Evolutionary conservation across 2,113 vertebrate species (phyloP), one percentile per base, ranked within the genome.

Genomic region (Artemisiospiza belli): DNA sequence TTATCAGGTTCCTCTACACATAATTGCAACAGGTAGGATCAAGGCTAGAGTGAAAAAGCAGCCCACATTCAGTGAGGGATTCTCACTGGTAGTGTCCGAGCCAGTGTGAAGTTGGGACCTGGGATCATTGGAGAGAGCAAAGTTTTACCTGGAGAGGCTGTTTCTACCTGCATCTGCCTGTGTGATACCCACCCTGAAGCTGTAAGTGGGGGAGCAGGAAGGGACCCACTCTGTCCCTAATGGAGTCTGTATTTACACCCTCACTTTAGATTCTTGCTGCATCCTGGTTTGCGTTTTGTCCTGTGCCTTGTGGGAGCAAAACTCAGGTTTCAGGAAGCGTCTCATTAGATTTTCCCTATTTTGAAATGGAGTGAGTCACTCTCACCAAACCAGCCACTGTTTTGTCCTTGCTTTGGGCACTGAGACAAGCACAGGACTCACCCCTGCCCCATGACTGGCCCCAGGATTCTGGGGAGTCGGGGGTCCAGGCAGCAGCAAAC

Each of bases 341-440:
- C 92, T 91, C 88, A 91, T 96, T 95, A 87, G 59, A 81, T 86
- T 93, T 93, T 96, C 93, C 37, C 0, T 62, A 68, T 96, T 95
- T 96, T 96, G 95, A 92, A 95, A 92, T 1, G 2, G 55, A 55
- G 27, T 94, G 94, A 96, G 64, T 93, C 93, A 96, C 80, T 54
- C 47, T 59, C 23, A 82, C 66, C 39, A 10, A 51, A 41, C n/a
- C 87, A 93, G 51, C 30, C 0, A 0, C 88, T 76, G 30, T 51
- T 93, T 91, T 83, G 83, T 77, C 68, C 63, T 74, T 46, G 46
- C 55, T 64, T 20, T 82, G 64, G 39, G 51, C 41, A 47, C 55
- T 43, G 44, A 62, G 62, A 28, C 1, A 5, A 64, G 68, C 37
- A 31, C 51, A 66, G 17, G 1, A 15, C 17, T 79, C n/a, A 13